Evolutionary conservation across 2,113 vertebrate genomes (phyloP).

Genomic region (Istiophorus platypterus): DNA sequence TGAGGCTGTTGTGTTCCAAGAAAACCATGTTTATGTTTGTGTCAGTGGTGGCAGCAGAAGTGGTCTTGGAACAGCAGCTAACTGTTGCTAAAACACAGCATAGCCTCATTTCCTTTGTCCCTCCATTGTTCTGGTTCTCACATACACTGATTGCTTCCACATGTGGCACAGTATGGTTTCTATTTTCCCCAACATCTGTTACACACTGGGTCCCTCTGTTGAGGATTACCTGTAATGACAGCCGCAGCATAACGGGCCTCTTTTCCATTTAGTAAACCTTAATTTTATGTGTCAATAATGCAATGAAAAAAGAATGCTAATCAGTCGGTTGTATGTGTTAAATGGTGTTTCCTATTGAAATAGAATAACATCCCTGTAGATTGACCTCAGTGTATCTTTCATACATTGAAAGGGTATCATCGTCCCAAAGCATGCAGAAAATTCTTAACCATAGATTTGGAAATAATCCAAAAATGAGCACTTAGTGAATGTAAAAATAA

Average conservation of each 20-base stretch:
- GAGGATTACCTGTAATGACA: conserved; percentile 39
- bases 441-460: background rate
- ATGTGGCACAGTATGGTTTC: conserved; percentile 36
- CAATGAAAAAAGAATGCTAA: background rate
- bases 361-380: background rate
- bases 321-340: background rate
- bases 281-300: background rate
- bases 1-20: background rate
- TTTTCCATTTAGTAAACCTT: background rate
- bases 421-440: background rate
- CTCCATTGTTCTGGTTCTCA: conserved; percentile 63
- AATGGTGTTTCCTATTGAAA: background rate
- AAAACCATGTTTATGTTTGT: conserved; percentile 25
- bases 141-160: conserved; percentile 72
- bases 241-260: background rate
- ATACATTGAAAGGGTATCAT: background rate
- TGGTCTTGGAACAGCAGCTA: conserved; percentile 36
- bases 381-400: background rate
- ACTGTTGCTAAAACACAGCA: conserved; percentile 45
- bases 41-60: conserved; percentile 35
- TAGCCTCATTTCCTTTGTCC: conserved; percentile 62
- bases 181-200: background rate
- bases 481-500: background rate
- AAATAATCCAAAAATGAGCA: background rate
- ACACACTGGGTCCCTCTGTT: conserved; percentile 66